Evolutionary conservation across 2,113 vertebrate genomes (phyloP).

Genomic region (Peromyscus leucopus): DNA sequence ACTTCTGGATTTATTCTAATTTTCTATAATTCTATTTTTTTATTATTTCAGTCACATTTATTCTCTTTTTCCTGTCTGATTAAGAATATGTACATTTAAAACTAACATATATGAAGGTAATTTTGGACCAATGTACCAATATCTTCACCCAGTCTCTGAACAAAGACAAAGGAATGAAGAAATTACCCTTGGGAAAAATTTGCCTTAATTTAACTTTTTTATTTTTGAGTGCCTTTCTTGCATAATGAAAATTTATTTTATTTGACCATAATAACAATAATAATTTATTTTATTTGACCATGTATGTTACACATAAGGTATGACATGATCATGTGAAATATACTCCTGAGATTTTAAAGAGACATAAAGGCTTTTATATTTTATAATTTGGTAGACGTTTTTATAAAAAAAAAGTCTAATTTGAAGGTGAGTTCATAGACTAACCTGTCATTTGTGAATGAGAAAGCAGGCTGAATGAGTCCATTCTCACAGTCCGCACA

Average conservation of each 20-base stretch:
- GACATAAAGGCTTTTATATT: not conserved
- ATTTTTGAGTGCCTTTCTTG: not conserved
- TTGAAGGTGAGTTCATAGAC: not conserved
- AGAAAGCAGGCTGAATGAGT: not conserved
- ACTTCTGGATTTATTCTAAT: not conserved
- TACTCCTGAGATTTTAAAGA: not conserved
- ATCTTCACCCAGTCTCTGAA: not conserved
- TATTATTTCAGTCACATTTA: not conserved
- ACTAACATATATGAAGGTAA: not conserved
- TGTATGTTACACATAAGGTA: not conserved
- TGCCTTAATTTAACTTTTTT: not conserved
- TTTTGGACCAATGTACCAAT: not conserved
- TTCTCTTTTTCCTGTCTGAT: not conserved
- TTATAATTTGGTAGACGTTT: not conserved
- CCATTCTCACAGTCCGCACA: not conserved
- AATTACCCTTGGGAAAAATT: not conserved
- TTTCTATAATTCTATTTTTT: not conserved
- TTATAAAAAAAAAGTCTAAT: not conserved
- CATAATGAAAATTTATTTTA: not conserved
- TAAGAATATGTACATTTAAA: not conserved
- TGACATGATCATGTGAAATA: not conserved
- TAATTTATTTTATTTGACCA: not conserved
- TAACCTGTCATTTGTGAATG: no score
- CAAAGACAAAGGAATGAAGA: conserved; percentile 27
- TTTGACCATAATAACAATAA: no score